Evolutionary conservation across 2,888 invertebrate genomes (phyloP).

Genomic region (Timema podura): DNA sequence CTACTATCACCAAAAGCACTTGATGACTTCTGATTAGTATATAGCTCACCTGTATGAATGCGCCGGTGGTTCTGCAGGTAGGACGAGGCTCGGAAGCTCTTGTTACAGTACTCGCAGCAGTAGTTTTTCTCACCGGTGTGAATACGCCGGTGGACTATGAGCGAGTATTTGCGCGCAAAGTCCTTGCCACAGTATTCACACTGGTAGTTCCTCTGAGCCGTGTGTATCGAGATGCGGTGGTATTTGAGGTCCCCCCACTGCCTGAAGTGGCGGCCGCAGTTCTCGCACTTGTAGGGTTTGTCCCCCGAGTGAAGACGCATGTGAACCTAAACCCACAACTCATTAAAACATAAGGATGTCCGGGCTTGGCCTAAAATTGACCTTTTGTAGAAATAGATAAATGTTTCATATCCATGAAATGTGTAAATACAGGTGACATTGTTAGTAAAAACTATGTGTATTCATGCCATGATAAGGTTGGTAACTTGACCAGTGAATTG

Average conservation of each 20-base stretch:
- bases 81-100: constrained; percentile 80
- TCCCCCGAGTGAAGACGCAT: constrained; percentile 77
- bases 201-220: constrained; percentile 74
- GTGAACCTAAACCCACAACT: constrained; percentile 56
- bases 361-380: too few species aligned
- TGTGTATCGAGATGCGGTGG: constrained; percentile 78
- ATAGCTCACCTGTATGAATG: constrained; percentile 69
- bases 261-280: constrained; percentile 73
- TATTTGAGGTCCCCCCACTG: constrained; percentile 89
- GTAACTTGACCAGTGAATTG: background rate
- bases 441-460: background rate
- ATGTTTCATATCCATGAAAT: background rate
- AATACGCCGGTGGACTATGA: constrained; percentile 78
- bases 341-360: constrained; percentile 11
- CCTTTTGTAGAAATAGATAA: background rate
- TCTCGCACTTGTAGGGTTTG: constrained; percentile 77
- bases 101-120: constrained; percentile 77
- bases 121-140: constrained; percentile 86
- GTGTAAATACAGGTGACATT: background rate
- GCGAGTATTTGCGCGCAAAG: constrained; percentile 81
- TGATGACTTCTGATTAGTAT: background rate
- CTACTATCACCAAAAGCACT: too few species aligned
- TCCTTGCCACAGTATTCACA: constrained; percentile 87
- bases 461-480: background rate
- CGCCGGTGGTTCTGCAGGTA: constrained; percentile 79